Evolutionary conservation across 2,797 vertebrate genomes (phyloP).

Genomic region (Hylomyscus alleni): DNA sequence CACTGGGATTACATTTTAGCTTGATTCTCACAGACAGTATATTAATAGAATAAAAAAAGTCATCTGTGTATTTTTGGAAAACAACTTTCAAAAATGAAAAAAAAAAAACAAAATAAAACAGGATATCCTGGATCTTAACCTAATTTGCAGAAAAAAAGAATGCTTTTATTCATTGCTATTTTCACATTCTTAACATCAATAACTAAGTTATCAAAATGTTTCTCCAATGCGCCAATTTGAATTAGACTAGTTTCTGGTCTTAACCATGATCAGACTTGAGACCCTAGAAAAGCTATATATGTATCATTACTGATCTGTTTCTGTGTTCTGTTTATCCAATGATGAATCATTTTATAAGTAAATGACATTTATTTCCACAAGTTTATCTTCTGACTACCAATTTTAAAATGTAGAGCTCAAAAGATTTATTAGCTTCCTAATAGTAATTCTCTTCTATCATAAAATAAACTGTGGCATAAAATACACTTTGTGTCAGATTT

Average conservation of each 20-base stretch:
- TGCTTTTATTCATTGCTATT: slow-evolving; percentile 66
- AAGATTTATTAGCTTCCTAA: slow-evolving; percentile 45
- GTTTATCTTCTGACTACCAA: slow-evolving; percentile 13
- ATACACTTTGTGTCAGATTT: slow-evolving; percentile 62
- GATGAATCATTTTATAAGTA: background rate
- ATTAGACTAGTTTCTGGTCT: background rate
- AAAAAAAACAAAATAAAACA: slow-evolving; percentile 44
- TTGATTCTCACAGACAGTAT: slow-evolving; percentile 22
- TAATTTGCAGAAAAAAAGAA: slow-evolving; percentile 46
- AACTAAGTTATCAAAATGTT: slow-evolving; percentile 6
- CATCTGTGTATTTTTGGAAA: background rate
- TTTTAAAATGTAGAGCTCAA: slow-evolving; percentile 42
- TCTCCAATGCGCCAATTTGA: background rate
- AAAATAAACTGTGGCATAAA: slow-evolving; percentile 69
- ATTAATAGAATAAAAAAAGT: slow-evolving; percentile 22
- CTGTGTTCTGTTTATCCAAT: background rate
- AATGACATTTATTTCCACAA: slow-evolving; percentile 62
- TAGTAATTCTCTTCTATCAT: slow-evolving; percentile 42
- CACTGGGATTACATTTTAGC: slow-evolving; percentile 14
- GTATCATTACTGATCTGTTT: background rate
- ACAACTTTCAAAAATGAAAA: background rate
- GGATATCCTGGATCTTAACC: slow-evolving; percentile 56
- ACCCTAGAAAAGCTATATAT: background rate
- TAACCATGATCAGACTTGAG: background rate
- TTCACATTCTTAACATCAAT: slow-evolving; percentile 22